Conservation (phyloP, 2,888 invertebrate species). For the Selenia dentaria region DNA sequence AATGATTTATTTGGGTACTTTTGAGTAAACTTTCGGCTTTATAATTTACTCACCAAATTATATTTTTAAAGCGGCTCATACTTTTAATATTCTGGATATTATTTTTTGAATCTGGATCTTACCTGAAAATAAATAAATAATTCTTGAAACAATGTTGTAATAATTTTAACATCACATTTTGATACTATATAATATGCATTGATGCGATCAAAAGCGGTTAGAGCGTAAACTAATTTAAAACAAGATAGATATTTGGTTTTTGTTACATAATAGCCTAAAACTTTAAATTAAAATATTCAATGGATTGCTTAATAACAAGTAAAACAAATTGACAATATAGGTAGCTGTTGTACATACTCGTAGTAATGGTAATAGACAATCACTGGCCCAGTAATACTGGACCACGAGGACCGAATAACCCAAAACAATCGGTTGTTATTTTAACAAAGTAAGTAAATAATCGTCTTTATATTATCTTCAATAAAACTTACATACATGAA, state of each 20-base stretch:
- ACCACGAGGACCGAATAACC: constrained; percentile 15
- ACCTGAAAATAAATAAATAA: constrained; percentile 54
- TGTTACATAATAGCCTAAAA: constrained; percentile 40
- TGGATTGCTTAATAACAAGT: constrained; percentile 44
- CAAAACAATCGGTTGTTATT: neutral
- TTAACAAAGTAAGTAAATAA: too few species aligned
- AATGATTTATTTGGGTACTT: too few species aligned
- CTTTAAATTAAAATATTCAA: constrained; percentile 43
- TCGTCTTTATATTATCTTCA: too few species aligned
- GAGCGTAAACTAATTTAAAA: constrained; percentile 37
- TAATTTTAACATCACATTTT: constrained; percentile 27
- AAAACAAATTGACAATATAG: constrained; percentile 36
- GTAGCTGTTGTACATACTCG: neutral
- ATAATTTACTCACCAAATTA: too few species aligned
- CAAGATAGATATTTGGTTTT: constrained; percentile 27
- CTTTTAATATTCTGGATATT: too few species aligned
- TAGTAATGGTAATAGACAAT: constrained; percentile 32
- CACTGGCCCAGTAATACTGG: constrained; percentile 6
- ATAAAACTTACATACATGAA: too few species aligned
- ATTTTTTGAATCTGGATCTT: constrained; percentile 32
- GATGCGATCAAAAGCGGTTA: constrained; percentile 37
- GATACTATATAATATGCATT: constrained; percentile 41
- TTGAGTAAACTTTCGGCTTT: too few species aligned
- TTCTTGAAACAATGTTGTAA: constrained; percentile 32
- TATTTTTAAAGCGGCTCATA: too few species aligned